Conservation (phyloP, 2,797 vertebrate genomes). For the Brachymystax lenok region DNA sequence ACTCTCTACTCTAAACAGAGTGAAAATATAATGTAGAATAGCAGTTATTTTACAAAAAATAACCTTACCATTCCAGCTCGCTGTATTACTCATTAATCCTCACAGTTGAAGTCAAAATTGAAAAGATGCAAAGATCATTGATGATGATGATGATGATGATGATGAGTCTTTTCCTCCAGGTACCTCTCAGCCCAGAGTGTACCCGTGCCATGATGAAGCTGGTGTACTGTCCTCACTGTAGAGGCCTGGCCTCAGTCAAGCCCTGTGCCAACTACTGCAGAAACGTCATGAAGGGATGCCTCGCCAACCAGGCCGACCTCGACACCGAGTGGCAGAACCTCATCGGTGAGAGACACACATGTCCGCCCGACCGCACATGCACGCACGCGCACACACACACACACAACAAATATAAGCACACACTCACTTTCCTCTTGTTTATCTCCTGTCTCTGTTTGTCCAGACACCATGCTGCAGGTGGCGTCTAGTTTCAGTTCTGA, state of each 20-base stretch:
- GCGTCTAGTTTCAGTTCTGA: constrained; percentile 84
- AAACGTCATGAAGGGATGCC: constrained; percentile 92
- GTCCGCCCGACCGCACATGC: neutral
- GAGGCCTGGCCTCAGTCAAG: constrained; percentile 79
- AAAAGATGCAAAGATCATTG: neutral
- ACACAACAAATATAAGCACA: too few relatives aligned
- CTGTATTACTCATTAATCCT: too few relatives aligned
- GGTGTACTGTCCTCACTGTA: constrained; percentile 88
- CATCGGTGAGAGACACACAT: constrained; percentile 76
- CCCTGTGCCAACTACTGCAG: constrained; percentile 89
- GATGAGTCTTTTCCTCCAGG: constrained; percentile 64
- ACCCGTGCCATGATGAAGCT: constrained; percentile 88
- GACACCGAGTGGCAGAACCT: constrained; percentile 90
- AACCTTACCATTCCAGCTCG: too few relatives aligned
- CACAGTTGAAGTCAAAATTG: too few relatives aligned
- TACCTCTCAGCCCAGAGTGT: constrained; percentile 85
- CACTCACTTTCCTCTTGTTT: too few relatives aligned
- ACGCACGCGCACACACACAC: neutral
- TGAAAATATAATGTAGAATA: too few relatives aligned
- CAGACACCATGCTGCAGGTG: constrained; percentile 87
- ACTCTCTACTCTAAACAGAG: too few relatives aligned
- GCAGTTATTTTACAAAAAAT: too few relatives aligned
- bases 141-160: neutral
- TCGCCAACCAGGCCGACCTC: constrained; percentile 92
- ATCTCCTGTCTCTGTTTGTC: too few relatives aligned